phyloP scores from a whole-genome alignment of 2,113 vertebrate species.

The Leptocoma aspasia region DNA sequence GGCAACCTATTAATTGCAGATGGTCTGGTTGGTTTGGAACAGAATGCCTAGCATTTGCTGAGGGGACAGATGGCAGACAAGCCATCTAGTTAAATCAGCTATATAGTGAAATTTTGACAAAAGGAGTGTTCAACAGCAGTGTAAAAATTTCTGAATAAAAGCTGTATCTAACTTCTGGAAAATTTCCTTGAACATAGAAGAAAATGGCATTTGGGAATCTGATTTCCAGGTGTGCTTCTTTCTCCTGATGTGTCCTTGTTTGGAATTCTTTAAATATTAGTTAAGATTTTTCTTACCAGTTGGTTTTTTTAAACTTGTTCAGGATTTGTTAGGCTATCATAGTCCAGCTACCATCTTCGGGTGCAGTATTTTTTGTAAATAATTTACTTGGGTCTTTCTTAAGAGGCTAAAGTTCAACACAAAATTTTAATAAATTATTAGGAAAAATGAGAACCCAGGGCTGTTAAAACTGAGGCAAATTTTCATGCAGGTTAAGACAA shows the following conservation, averaged over 20 bases:
- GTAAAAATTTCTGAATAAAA: not conserved
- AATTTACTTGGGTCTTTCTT: not conserved
- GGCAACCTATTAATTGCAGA: slow-evolving; percentile 52
- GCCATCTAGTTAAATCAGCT: slow-evolving; percentile 1
- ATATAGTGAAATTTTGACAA: not conserved
- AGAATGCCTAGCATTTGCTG: slow-evolving; percentile 21
- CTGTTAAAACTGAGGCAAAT: not conserved
- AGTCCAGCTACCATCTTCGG: not conserved
- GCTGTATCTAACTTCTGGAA: not conserved
- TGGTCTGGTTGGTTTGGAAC: slow-evolving; percentile 42
- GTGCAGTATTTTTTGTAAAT: not conserved
- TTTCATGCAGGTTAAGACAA: not conserved
- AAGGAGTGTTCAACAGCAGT: not conserved
- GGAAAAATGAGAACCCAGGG: not conserved
- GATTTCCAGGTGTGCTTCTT: not conserved
- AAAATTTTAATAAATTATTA: not conserved
- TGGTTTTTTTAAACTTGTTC: not conserved
- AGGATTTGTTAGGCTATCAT: not conserved
- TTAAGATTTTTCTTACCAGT: not conserved
- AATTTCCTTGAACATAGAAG: not conserved
- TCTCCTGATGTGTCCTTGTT: not conserved
- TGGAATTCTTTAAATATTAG: not conserved
- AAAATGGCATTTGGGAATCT: not conserved
- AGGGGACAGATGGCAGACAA: slow-evolving; percentile 48
- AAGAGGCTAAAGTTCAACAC: slow-evolving; percentile 6